phyloP scores from a whole-genome alignment of 2,888 invertebrate genomes.

The Folsomia candida region DNA sequence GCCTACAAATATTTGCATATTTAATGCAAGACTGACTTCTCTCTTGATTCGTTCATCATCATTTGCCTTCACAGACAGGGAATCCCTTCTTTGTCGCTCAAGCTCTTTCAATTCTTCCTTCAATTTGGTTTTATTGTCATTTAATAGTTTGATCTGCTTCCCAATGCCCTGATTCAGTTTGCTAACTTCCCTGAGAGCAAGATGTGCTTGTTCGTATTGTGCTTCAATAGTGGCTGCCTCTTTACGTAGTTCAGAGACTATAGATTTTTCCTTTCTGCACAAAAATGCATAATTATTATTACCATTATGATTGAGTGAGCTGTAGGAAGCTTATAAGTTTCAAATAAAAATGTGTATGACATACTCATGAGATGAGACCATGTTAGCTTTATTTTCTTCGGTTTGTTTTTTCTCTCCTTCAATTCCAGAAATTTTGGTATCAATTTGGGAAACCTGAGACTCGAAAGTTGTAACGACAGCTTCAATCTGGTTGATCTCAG shows the following conservation, averaged over 20 bases:
- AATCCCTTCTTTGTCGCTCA: background rate
- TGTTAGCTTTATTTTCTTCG: background rate
- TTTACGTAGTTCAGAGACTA: background rate
- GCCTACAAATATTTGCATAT: too few relatives aligned
- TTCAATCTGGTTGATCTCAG: background rate
- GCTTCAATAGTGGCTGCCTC: background rate
- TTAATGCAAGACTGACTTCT: background rate
- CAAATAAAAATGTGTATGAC: too few relatives aligned
- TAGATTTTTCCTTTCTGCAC: background rate
- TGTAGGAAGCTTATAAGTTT: too few relatives aligned
- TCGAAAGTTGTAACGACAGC: background rate
- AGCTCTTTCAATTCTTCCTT: conserved; percentile 6
- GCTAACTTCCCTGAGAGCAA: background rate
- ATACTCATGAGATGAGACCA: background rate
- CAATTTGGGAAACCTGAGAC: background rate
- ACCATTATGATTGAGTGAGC: too few relatives aligned
- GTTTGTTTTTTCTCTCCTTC: background rate
- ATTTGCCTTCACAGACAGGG: background rate
- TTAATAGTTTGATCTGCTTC: background rate
- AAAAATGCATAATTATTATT: background rate
- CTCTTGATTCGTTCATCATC: conserved; percentile 13
- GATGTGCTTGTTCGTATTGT: background rate
- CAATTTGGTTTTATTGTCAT: background rate
- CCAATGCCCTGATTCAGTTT: background rate
- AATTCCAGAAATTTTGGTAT: background rate